A percentile compares a stretch with the other conserved stretches of the same genome.
Conservation (phyloP, 2,797 vertebrate species). For the Pseudomugil gertrudae region DNA sequence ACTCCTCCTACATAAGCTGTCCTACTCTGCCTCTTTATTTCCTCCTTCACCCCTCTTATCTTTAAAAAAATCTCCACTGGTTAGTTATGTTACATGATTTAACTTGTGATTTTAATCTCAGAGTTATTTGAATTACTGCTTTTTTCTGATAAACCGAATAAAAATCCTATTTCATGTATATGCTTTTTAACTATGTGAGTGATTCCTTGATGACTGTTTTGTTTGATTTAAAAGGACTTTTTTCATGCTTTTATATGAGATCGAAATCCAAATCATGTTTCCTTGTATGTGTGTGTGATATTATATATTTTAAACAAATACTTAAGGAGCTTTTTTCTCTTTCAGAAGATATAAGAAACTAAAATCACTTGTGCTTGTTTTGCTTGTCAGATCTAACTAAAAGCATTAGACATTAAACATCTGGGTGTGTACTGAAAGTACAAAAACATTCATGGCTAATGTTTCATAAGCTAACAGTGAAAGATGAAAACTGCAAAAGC, state of each 20-base stretch:
- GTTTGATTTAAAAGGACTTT: slow-evolving; percentile 7
- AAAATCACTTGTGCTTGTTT: slow-evolving; percentile 13
- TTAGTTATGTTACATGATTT: slow-evolving; percentile 35
- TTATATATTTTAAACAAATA: slow-evolving; percentile 35
- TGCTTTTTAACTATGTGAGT: slow-evolving; percentile 57
- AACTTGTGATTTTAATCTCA: slow-evolving; percentile 29
- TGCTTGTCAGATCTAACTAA: slow-evolving; percentile 29
- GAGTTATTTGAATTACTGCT: slow-evolving; percentile 29
- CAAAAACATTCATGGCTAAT: slow-evolving; percentile 48
- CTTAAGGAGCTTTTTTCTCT: slow-evolving; percentile 29
- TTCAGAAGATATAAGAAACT: slow-evolving; percentile 26
- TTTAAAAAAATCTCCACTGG: slow-evolving; percentile 19
- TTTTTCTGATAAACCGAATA: slow-evolving; percentile 69
- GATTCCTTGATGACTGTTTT: slow-evolving; percentile 33
- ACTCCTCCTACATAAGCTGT: slow-evolving; percentile 38
- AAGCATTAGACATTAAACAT: slow-evolving; percentile 39
- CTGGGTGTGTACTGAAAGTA: slow-evolving; percentile 8
- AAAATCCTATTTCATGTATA: slow-evolving; percentile 64
- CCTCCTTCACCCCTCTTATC: slow-evolving; percentile 45
- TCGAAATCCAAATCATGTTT: slow-evolving; percentile 33
- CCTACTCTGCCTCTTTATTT: slow-evolving; percentile 44
- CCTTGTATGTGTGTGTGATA: slow-evolving; percentile 31
- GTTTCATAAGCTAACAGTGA: slow-evolving; percentile 37
- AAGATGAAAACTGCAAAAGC: slow-evolving; percentile 21
- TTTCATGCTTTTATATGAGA: slow-evolving; percentile 26